Conservation (phyloP, 2,113 vertebrate species). For the Microtus ochrogaster region DNA sequence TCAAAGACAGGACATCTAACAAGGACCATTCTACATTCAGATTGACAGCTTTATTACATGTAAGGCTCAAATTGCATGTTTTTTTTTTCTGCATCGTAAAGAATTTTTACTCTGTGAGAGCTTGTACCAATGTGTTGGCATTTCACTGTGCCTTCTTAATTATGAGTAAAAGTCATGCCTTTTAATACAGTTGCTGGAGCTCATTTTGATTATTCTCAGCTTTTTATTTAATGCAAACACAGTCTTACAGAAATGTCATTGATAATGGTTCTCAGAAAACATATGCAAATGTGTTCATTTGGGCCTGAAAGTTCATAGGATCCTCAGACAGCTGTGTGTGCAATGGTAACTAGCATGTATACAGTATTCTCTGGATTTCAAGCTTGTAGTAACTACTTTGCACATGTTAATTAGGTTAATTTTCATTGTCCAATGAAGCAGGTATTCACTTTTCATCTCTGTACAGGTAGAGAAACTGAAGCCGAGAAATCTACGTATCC, state of each 20-base stretch:
- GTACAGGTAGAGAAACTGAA: background rate
- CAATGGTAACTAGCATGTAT: background rate
- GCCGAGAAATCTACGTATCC: background rate
- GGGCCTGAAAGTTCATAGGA: background rate
- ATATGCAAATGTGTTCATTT: background rate
- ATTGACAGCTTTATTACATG: background rate
- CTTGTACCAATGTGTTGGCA: background rate
- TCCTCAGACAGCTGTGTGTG: background rate
- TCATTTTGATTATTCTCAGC: conserved; percentile 29
- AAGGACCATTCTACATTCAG: background rate
- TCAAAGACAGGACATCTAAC: background rate
- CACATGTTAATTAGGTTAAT: background rate
- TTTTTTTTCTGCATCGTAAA: background rate
- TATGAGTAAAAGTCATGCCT: background rate
- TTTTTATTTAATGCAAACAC: conserved; percentile 57
- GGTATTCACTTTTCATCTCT: background rate
- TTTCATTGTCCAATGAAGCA: background rate
- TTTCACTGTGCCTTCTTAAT: conserved; percentile 33
- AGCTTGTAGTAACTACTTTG: background rate
- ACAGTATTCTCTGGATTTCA: background rate
- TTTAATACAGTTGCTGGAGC: background rate
- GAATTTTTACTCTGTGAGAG: background rate
- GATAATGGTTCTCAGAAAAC: conserved; percentile 43
- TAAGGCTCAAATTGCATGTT: background rate
- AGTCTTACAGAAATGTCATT: conserved; percentile 41